Evolutionary conservation across 2,113 vertebrate genomes (phyloP).

Genomic region (Cebidichthys violaceus): DNA sequence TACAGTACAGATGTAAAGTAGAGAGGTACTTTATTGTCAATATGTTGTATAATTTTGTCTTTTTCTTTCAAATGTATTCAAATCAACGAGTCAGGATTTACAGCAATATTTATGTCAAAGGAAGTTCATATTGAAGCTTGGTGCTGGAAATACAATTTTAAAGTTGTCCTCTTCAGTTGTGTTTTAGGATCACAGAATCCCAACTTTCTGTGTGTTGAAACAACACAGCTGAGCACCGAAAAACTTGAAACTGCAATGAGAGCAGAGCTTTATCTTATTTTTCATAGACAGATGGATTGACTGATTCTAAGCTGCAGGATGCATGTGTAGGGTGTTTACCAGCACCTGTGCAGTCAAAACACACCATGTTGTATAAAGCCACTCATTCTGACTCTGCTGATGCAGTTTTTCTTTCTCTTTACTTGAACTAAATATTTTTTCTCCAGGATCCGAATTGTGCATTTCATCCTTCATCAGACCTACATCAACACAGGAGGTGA

Average conservation of each 20-base stretch:
- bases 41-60: not conserved
- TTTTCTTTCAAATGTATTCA: not conserved
- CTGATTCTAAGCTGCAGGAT: not conserved
- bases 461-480: conserved; percentile 85
- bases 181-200: not conserved
- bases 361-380: not conserved
- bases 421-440: not conserved
- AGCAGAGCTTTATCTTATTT: not conserved
- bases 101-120: not conserved
- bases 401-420: not conserved
- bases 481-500: conserved; percentile 80
- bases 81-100: not conserved
- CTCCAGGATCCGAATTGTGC: conserved; percentile 89
- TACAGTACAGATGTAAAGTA: not conserved
- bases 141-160: not conserved
- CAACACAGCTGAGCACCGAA: not conserved
- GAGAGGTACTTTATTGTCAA: not conserved
- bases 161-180: not conserved
- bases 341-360: not conserved
- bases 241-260: not conserved
- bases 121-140: not conserved
- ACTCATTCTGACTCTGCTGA: not conserved
- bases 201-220: not conserved
- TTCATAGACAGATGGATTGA: not conserved
- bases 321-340: not conserved